Conservation (phyloP, 2,797 vertebrate genomes). For the Bufotes viridis region DNA sequence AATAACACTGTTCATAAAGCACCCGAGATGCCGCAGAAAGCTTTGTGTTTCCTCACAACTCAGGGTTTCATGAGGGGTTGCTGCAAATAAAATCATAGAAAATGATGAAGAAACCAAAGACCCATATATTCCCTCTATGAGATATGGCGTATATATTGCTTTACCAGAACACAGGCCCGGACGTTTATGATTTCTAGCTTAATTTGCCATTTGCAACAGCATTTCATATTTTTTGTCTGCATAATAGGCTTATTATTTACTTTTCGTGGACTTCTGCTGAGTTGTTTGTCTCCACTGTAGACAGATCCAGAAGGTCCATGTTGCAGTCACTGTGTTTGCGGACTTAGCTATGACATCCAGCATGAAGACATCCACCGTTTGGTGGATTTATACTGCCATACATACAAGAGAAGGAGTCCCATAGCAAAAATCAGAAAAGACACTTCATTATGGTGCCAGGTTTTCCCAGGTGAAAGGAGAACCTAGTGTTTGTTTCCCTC, state of each 20-base stretch:
- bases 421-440: too few species aligned
- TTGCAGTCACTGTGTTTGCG: too few species aligned
- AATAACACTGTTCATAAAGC: constrained; percentile 32
- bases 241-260: too few species aligned
- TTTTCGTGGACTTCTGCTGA: too few species aligned
- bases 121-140: neutral
- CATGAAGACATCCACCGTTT: neutral
- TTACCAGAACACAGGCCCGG: neutral
- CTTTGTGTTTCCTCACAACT: neutral
- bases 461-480: neutral
- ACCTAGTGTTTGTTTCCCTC: neutral
- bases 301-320: too few species aligned
- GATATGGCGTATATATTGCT: neutral
- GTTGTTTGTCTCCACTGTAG: too few species aligned
- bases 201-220: neutral
- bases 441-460: too few species aligned
- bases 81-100: constrained; percentile 33
- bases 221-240: neutral
- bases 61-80: neutral
- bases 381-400: neutral
- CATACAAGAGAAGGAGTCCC: too few species aligned
- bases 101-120: neutral
- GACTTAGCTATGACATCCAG: too few species aligned
- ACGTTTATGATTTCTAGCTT: neutral
- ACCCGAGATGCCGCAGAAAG: neutral